Percentiles rank a stretch among this genome's conserved stretches.
Conservation (phyloP, 2,888 invertebrate species). For the Timema podura region DNA sequence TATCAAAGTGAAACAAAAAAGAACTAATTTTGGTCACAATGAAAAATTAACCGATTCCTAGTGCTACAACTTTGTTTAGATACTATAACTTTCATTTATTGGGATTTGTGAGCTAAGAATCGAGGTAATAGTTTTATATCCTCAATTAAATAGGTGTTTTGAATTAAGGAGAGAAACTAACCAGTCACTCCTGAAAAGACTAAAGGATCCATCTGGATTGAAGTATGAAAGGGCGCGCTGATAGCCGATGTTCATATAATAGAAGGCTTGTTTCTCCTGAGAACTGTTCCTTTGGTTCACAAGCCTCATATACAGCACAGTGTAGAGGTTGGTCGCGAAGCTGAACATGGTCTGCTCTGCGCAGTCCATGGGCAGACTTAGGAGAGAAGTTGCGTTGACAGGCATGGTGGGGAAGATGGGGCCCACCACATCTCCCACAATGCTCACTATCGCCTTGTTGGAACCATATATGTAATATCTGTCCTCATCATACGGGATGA, state of each 20-base stretch:
- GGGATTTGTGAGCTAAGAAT: too few relatives aligned
- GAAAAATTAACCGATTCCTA: too few relatives aligned
- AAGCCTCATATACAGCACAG: slow-evolving; percentile 83
- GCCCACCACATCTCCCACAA: slow-evolving; percentile 89
- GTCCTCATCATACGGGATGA: slow-evolving; percentile 85
- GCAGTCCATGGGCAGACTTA: slow-evolving; percentile 70
- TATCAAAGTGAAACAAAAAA: too few relatives aligned
- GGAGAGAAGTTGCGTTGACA: slow-evolving; percentile 76
- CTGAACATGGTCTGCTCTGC: slow-evolving; percentile 96
- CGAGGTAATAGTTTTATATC: too few relatives aligned
- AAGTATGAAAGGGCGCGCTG: slow-evolving; percentile 88
- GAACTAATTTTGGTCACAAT: too few relatives aligned
- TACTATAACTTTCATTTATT: too few relatives aligned
- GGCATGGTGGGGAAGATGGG: slow-evolving; percentile 92
- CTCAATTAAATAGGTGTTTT: too few relatives aligned
- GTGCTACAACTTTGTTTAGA: too few relatives aligned
- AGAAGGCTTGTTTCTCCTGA: slow-evolving; percentile 74
- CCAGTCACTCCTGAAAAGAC: slow-evolving; percentile 89
- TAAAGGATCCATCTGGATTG: slow-evolving; percentile 87
- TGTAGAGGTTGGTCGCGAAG: slow-evolving; percentile 91
- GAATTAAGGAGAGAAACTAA: slow-evolving; percentile 41
- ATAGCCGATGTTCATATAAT: slow-evolving; percentile 84
- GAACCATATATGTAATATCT: slow-evolving; percentile 94
- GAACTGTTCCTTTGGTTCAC: slow-evolving; percentile 84
- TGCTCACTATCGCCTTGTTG: slow-evolving; percentile 74